These are phyloP conservation scores for Cercopithecus mona DNA, from an alignment of 2,113 vertebrate species.

Conservation along the genomic window DNA sequence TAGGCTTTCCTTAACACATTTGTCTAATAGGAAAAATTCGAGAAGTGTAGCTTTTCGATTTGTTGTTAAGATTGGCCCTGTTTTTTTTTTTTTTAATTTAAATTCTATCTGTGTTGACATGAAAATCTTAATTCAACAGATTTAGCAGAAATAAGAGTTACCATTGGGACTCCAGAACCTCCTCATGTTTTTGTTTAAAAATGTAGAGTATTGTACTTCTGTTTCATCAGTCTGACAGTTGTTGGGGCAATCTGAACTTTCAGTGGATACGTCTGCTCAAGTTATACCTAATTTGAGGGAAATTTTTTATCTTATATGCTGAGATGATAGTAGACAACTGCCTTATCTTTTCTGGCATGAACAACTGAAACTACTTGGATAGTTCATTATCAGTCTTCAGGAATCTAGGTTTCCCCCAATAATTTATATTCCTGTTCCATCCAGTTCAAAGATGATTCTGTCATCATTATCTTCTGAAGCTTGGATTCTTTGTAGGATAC, in stretches of 20 bases:
- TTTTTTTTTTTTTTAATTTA: background rate
- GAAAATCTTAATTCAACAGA: background rate
- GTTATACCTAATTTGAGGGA: background rate
- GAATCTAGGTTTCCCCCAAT: background rate
- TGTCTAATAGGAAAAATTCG: background rate
- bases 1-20: background rate
- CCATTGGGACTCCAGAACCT: background rate
- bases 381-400: conserved; percentile 14
- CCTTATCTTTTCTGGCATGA: background rate
- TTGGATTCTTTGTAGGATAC: background rate
- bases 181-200: background rate
- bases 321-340: background rate
- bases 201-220: background rate
- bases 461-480: background rate
- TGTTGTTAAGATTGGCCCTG: background rate
- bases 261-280: background rate
- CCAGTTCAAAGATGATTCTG: background rate
- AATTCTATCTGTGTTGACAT: background rate
- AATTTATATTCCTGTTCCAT: background rate
- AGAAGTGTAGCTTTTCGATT: background rate
- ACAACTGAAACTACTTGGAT: background rate
- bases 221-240: background rate
- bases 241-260: background rate
- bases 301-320: conserved; percentile 41
- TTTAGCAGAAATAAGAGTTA: background rate